These are phyloP conservation scores for Pelobates cultripes DNA, from an alignment of 2,797 vertebrate species.

Conservation along the genomic window DNA sequence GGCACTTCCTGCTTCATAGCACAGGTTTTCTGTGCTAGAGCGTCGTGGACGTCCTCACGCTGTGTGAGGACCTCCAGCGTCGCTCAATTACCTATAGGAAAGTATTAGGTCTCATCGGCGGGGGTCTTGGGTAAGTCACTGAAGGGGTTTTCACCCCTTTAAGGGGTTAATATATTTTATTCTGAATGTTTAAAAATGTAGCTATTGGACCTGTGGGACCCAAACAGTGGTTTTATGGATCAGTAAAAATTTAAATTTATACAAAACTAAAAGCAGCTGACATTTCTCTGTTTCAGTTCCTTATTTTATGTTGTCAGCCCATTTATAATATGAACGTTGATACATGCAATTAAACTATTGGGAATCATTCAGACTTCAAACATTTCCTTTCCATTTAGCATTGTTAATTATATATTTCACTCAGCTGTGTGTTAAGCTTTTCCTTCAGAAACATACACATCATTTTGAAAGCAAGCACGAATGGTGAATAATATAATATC, in stretches of 20 bases:
- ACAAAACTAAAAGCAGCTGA: slow-evolving; percentile 45
- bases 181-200: background rate
- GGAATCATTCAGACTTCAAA: background rate
- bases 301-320: slow-evolving; percentile 5
- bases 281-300: background rate
- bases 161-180: background rate
- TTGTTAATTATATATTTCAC: background rate
- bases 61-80: no score
- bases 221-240: slow-evolving; percentile 11
- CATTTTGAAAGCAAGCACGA: background rate
- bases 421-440: background rate
- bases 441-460: background rate
- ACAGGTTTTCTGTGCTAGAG: no score
- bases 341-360: slow-evolving; percentile 8
- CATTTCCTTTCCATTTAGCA: background rate
- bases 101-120: no score
- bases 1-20: no score
- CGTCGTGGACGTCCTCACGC: no score
- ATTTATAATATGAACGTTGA: background rate
- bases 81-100: no score
- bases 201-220: slow-evolving; percentile 25
- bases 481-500: no score
- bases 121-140: no score
- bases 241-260: slow-evolving; percentile 3
- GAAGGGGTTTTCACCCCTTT: no score